Conservation (phyloP, 1,140 invertebrate species). For the Neoseiulus cucumeris region DNA sequence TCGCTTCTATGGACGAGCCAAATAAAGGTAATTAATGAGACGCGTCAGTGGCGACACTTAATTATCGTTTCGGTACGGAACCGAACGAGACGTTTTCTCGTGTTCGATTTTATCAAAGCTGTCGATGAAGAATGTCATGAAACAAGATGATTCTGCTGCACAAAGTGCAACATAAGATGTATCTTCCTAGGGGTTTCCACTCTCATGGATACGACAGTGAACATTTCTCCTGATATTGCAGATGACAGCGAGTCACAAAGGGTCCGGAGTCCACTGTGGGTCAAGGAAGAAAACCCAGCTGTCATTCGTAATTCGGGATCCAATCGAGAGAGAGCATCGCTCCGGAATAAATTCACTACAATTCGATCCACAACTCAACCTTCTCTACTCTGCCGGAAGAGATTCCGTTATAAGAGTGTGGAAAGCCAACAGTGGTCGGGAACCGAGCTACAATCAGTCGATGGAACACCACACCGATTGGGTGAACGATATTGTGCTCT, state of each 20-base stretch:
- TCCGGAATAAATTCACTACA: constrained; percentile 90
- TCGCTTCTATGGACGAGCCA: too few species aligned
- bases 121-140: too few species aligned
- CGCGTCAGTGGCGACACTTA: too few species aligned
- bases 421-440: constrained; percentile 36
- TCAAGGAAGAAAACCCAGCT: constrained; percentile 40
- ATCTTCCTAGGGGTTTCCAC: too few species aligned
- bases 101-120: too few species aligned
- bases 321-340: constrained; percentile 75
- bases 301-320: constrained; percentile 92
- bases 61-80: too few species aligned
- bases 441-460: constrained; percentile 60
- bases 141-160: too few species aligned
- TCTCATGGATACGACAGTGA: too few species aligned
- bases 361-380: constrained; percentile 61
- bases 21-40: too few species aligned
- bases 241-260: constrained; percentile 5
- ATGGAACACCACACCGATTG: constrained; percentile 90
- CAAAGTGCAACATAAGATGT: too few species aligned
- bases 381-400: constrained; percentile 88
- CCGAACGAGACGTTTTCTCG: too few species aligned
- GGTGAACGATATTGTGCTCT: constrained; percentile 97
- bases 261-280: neutral
- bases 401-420: constrained; percentile 96
- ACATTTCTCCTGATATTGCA: neutral